phyloP scores from a whole-genome alignment of 2,113 vertebrate species.

The Chionis minor region DNA sequence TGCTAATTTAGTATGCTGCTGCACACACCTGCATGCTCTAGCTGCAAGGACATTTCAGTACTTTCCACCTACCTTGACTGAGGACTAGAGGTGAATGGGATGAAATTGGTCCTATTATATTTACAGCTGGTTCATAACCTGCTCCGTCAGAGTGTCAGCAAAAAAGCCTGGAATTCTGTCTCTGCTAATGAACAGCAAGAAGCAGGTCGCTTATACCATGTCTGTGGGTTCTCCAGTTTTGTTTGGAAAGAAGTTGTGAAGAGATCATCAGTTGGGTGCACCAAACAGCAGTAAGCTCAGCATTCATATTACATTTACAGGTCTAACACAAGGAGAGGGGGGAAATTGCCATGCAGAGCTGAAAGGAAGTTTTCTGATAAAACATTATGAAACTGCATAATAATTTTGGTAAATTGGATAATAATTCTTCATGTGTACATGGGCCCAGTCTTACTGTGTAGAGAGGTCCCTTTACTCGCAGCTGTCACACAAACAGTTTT shows the following conservation, averaged over 20 bases:
- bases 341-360: not conserved
- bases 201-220: not conserved
- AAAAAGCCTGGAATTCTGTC: not conserved
- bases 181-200: not conserved
- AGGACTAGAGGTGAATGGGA: not conserved
- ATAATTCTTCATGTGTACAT: not conserved
- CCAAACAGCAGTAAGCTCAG: not conserved
- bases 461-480: not conserved
- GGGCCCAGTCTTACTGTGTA: not conserved
- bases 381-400: not conserved
- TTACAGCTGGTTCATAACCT: not conserved
- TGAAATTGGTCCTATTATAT: not conserved
- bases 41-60: not conserved
- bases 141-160: not conserved
- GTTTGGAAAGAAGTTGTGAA: not conserved
- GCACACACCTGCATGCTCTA: not conserved
- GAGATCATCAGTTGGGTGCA: not conserved
- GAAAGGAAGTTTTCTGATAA: not conserved
- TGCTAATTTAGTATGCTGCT: not conserved
- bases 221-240: not conserved
- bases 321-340: not conserved
- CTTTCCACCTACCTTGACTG: not conserved
- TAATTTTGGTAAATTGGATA: not conserved
- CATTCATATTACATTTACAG: not conserved
- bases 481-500: not conserved